Percentiles rank a stretch among this genome's conserved stretches.
Conservation (phyloP, 2,113 vertebrate species). For the Brachyhypopomus gauderio region DNA sequence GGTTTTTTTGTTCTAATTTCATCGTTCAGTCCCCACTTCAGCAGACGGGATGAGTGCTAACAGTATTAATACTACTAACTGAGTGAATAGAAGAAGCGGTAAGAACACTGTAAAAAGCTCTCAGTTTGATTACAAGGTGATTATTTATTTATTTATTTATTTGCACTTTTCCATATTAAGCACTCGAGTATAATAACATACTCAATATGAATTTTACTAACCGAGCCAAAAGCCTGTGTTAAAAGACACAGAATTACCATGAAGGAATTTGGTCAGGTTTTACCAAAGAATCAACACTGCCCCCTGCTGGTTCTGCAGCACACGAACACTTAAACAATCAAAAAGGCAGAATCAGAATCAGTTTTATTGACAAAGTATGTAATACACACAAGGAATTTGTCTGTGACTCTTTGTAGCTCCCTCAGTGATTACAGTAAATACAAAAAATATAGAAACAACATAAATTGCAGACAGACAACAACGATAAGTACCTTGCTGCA, state of each 20-base stretch:
- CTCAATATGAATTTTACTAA: constrained; percentile 1
- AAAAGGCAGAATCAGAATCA: not conserved
- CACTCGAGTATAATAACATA: not conserved
- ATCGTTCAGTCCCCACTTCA: constrained; percentile 3
- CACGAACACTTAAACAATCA: not conserved
- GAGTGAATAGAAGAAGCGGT: not conserved
- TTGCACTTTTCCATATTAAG: constrained; percentile 15
- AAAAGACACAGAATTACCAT: not conserved
- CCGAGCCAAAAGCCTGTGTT: constrained; percentile 7
- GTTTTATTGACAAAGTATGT: no score
- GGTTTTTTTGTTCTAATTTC: not conserved
- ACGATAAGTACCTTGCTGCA: no score
- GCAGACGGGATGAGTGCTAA: constrained; percentile 6
- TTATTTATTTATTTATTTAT: not conserved
- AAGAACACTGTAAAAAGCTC: not conserved
- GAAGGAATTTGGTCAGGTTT: constrained; percentile 50
- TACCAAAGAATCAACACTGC: constrained; percentile 70
- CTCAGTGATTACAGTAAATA: not conserved
- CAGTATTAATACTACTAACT: not conserved
- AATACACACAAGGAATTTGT: no score
- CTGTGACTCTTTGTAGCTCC: no score
- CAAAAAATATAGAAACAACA: not conserved
- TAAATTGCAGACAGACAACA: no score
- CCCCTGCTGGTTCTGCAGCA: constrained; percentile 65
- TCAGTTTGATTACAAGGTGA: constrained; percentile 4